Conservation (phyloP, 1,140 invertebrate genomes). For the Drosophila lowei region DNA sequence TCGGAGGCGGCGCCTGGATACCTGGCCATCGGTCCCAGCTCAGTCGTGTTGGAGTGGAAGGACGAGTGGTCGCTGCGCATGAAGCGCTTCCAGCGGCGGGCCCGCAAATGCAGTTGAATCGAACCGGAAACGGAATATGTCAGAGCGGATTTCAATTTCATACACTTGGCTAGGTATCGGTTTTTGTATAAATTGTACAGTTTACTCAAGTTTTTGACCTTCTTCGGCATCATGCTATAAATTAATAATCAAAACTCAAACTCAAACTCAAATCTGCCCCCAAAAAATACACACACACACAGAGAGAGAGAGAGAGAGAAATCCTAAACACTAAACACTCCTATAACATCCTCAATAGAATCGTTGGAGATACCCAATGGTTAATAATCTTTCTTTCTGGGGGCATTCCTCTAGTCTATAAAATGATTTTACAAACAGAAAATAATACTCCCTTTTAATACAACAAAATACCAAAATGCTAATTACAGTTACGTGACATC, state of each 20-base stretch:
- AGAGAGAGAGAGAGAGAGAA: neutral
- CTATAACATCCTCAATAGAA: neutral
- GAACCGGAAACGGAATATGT: constrained; percentile 83
- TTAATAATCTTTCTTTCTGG: constrained; percentile 29
- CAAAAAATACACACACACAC: neutral
- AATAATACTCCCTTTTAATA: constrained; percentile 4
- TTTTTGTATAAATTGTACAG: constrained; percentile 83
- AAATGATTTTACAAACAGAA: constrained; percentile 23
- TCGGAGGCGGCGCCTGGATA: constrained; percentile 88
- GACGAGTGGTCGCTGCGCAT: constrained; percentile 97
- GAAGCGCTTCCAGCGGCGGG: constrained; percentile 92
- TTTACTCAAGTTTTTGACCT: constrained; percentile 83
- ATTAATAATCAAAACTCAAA: constrained; percentile 37
- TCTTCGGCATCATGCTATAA: constrained; percentile 82
- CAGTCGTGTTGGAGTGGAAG: constrained; percentile 96
- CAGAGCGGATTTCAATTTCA: constrained; percentile 83
- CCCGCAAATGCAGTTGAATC: constrained; percentile 86
- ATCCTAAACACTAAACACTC: neutral
- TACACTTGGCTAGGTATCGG: constrained; percentile 82
- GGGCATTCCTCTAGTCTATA: constrained; percentile 53
- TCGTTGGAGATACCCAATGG: constrained; percentile 6
- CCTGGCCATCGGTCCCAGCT: constrained; percentile 92
- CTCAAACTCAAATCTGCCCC: constrained; percentile 8
- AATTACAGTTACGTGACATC: constrained; percentile 56
- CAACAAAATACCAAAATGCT: constrained; percentile 59